Conservation (phyloP, 2,888 invertebrate genomes). For the Andrena fulva region DNA sequence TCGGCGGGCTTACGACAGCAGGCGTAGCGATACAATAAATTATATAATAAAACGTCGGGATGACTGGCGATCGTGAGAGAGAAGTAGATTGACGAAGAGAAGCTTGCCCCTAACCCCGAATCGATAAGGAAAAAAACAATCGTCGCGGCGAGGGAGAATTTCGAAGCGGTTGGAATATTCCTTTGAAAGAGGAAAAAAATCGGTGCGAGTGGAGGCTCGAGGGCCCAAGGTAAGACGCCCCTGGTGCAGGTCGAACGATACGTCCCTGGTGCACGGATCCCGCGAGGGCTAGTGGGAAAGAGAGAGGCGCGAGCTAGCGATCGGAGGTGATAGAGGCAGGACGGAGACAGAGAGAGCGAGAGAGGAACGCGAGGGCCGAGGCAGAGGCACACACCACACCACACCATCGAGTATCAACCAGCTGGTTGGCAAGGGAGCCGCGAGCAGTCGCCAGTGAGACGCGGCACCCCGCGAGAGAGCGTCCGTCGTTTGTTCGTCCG, state of each 20-base stretch:
- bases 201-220: slow-evolving; percentile 6
- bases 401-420: slow-evolving; percentile 79
- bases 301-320: slow-evolving; percentile 52
- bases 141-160: neutral
- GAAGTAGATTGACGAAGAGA: too few species aligned
- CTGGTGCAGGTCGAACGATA: slow-evolving; percentile 49
- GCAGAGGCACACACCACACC: slow-evolving; percentile 71
- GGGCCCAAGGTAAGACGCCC: slow-evolving; percentile 49
- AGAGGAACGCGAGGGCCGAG: slow-evolving; percentile 69
- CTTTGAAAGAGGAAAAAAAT: neutral
- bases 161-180: neutral
- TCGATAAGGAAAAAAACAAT: neutral
- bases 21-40: slow-evolving; percentile 43
- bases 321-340: slow-evolving; percentile 36
- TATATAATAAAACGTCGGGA: slow-evolving; percentile 45
- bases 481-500: slow-evolving; percentile 74
- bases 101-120: neutral
- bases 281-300: slow-evolving; percentile 62
- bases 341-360: slow-evolving; percentile 58
- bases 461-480: slow-evolving; percentile 82
- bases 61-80: neutral
- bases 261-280: slow-evolving; percentile 65
- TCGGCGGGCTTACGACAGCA: slow-evolving; percentile 5
- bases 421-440: slow-evolving; percentile 81
- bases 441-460: slow-evolving; percentile 83